A percentile compares a stretch with the other conserved stretches of the same genome.
phyloP scores from a whole-genome alignment of 2,797 vertebrate species.

The Trematomus bernacchii region DNA sequence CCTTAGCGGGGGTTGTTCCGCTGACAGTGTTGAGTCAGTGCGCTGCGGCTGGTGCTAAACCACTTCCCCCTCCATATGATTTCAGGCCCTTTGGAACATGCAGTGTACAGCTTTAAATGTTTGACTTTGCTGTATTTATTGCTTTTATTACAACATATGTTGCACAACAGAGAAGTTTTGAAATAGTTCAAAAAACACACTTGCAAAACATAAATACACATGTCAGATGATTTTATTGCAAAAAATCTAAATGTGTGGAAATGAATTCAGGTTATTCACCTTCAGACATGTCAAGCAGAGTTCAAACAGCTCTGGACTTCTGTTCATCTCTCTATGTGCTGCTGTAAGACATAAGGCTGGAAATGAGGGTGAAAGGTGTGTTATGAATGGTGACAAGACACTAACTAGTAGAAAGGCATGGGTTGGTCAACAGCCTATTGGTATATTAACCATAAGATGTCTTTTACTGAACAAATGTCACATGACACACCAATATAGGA shows the following conservation, averaged over 20 bases:
- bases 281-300: neutral
- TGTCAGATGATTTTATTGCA: too few relatives aligned
- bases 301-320: neutral
- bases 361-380: conserved; percentile 1
- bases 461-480: neutral
- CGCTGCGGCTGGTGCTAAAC: neutral
- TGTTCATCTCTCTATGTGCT: too few relatives aligned
- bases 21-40: neutral
- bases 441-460: too few relatives aligned
- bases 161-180: neutral
- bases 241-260: too few relatives aligned
- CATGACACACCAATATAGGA: neutral
- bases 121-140: neutral
- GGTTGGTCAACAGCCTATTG: neutral
- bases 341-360: neutral
- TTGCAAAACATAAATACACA: neutral
- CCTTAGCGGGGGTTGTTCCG: neutral
- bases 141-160: neutral
- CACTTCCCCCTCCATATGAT: conserved; percentile 31
- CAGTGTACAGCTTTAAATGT: neutral
- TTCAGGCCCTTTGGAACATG: neutral
- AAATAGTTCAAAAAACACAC: neutral
- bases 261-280: too few relatives aligned
- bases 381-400: conserved; percentile 5
- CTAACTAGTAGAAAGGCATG: neutral